Conservation (phyloP, 2,888 invertebrate genomes). For the Heliconius charithonia region DNA sequence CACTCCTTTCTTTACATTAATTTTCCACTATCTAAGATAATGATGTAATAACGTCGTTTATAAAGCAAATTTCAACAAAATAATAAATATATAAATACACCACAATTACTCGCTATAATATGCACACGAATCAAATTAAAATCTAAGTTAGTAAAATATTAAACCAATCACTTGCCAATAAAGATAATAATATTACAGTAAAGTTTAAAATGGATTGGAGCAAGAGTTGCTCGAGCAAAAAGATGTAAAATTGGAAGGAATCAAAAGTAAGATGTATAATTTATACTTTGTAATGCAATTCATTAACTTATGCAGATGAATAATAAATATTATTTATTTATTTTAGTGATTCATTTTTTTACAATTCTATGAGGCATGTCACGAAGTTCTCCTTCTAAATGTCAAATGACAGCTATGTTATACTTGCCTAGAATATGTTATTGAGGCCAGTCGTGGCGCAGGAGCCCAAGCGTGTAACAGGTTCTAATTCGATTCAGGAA, state of each 20-base stretch:
- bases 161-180: constrained; percentile 11
- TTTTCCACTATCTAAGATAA: background rate
- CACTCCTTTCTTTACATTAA: background rate
- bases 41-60: too few relatives aligned
- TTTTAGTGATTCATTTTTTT: too few relatives aligned
- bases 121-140: background rate
- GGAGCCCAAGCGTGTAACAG: too few relatives aligned
- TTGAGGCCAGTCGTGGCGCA: too few relatives aligned
- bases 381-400: too few relatives aligned
- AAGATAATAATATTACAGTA: constrained; percentile 13
- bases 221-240: constrained; percentile 7
- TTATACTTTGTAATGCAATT: background rate
- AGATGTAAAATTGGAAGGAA: background rate
- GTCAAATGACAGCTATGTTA: too few relatives aligned
- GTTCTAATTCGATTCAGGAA: too few relatives aligned
- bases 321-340: background rate
- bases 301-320: background rate
- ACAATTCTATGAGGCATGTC: too few relatives aligned
- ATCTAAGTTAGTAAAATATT: background rate
- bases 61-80: too few relatives aligned
- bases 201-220: constrained; percentile 19
- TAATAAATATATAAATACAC: background rate
- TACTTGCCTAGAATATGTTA: too few relatives aligned
- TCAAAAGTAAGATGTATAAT: background rate
- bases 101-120: background rate